phyloP scores from a whole-genome alignment of 2,797 vertebrate genomes.

The Malacoraja senta region DNA sequence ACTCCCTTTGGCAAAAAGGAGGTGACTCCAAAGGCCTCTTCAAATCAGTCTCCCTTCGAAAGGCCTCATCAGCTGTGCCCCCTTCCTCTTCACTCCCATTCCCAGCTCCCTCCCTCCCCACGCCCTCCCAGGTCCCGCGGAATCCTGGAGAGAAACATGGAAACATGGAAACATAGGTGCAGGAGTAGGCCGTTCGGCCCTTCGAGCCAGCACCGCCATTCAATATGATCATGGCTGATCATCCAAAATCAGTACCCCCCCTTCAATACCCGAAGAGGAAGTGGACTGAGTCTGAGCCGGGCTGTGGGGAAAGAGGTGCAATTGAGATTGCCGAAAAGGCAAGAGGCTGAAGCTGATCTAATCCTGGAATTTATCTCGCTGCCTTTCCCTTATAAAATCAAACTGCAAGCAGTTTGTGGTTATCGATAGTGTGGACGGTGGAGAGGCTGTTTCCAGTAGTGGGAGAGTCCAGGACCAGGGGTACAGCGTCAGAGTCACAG shows the following conservation, averaged over 20 bases:
- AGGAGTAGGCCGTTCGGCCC: too few relatives aligned
- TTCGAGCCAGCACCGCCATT: too few relatives aligned
- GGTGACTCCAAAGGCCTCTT: constrained; percentile 62
- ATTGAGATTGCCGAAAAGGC: not conserved
- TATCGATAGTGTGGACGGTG: too few relatives aligned
- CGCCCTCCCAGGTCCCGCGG: constrained; percentile 59
- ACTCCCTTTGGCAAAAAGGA: constrained; percentile 61
- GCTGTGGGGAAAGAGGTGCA: not conserved
- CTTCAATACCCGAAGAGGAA: not conserved
- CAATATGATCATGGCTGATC: too few relatives aligned
- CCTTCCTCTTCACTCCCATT: constrained; percentile 50
- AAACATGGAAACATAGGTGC: constrained; percentile 27
- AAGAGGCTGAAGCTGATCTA: not conserved
- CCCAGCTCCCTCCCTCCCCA: constrained; percentile 45
- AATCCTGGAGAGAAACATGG: constrained; percentile 58
- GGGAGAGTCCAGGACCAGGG: too few relatives aligned
- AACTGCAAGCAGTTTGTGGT: not conserved
- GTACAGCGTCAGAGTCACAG: too few relatives aligned
- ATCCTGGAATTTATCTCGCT: not conserved
- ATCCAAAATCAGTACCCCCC: constrained; percentile 48
- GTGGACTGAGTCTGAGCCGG: not conserved
- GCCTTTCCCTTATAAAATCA: not conserved
- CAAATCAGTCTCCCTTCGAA: constrained; percentile 59
- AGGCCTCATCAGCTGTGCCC: constrained; percentile 60
- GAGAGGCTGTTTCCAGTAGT: too few relatives aligned